Percentiles rank a stretch among this genome's conserved stretches.
Conservation (phyloP, 92 coral and sea anemone genomes). For the Porites rus region DNA sequence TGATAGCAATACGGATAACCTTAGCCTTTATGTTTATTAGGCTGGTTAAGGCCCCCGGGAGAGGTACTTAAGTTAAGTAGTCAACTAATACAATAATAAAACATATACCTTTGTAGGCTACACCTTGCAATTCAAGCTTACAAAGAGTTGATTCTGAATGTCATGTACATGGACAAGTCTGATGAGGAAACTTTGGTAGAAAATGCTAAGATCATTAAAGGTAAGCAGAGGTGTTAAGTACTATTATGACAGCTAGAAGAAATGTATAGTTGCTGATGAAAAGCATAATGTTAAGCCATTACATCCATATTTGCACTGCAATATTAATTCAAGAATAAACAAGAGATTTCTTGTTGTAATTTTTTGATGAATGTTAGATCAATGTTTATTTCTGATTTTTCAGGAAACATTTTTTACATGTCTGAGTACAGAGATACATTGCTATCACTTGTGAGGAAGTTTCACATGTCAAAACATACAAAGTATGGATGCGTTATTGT, state of each 20-base stretch:
- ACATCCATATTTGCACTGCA: too few species aligned
- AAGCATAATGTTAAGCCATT: too few species aligned
- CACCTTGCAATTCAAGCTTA: conserved; percentile 96
- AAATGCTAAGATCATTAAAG: conserved; percentile 94
- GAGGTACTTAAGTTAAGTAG: too few species aligned
- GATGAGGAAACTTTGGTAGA: conserved; percentile 69
- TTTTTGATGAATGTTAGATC: not conserved
- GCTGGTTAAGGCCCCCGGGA: too few species aligned
- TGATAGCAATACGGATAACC: too few species aligned
- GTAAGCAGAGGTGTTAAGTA: conserved; percentile 37
- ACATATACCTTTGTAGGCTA: conserved; percentile 58
- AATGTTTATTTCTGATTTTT: not conserved
- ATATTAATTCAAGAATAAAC: too few species aligned
- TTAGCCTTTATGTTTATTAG: too few species aligned
- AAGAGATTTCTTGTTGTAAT: too few species aligned
- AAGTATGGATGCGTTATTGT: conserved; percentile 66
- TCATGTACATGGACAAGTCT: conserved; percentile 77
- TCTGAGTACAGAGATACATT: conserved; percentile 94
- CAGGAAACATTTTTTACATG: conserved; percentile 94
- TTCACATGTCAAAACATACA: conserved; percentile 87
- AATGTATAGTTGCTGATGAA: too few species aligned
- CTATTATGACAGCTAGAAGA: not conserved
- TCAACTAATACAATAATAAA: not conserved
- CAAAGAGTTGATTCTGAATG: conserved; percentile 91
- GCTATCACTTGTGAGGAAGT: conserved; percentile 78